Evolutionary conservation across 2,113 vertebrate species (phyloP).

Genomic region (Osmerus mordax): DNA sequence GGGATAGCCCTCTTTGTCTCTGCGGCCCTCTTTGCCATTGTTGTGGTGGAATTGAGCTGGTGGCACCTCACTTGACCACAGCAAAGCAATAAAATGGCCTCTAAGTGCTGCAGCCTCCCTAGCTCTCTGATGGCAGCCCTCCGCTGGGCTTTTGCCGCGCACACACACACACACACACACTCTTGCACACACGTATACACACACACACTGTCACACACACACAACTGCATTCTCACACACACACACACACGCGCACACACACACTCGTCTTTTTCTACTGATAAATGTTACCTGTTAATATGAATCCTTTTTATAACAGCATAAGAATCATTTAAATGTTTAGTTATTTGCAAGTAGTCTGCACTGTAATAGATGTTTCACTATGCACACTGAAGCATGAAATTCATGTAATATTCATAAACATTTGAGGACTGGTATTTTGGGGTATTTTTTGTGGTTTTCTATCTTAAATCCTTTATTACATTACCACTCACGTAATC

Average conservation of each 20-base stretch:
- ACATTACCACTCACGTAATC: no score
- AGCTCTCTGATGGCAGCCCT: conserved; percentile 66
- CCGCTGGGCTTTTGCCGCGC: conserved; percentile 45
- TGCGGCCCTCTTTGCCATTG: conserved; percentile 74
- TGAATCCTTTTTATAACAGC: not conserved
- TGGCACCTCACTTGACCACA: conserved; percentile 81
- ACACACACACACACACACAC: conserved; percentile 8
- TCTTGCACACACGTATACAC: not conserved
- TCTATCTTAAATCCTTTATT: not conserved
- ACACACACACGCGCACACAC: not conserved
- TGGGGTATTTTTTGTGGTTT: conserved; percentile 8
- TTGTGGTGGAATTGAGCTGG: conserved; percentile 76
- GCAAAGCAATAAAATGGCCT: conserved; percentile 79
- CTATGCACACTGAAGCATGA: conserved; percentile 3
- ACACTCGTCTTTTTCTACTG: not conserved
- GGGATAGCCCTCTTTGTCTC: conserved; percentile 77
- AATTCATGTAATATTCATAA: conserved; percentile 5
- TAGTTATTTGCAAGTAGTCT: not conserved
- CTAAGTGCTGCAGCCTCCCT: conserved; percentile 69
- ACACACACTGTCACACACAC: conserved; percentile 1
- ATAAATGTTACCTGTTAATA: not conserved
- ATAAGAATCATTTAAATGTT: not conserved
- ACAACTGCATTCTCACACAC: not conserved
- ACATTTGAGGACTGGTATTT: not conserved
- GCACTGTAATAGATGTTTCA: not conserved